phyloP scores from a whole-genome alignment of 2,888 invertebrate species.

The Drosophila kambysellisi region DNA sequence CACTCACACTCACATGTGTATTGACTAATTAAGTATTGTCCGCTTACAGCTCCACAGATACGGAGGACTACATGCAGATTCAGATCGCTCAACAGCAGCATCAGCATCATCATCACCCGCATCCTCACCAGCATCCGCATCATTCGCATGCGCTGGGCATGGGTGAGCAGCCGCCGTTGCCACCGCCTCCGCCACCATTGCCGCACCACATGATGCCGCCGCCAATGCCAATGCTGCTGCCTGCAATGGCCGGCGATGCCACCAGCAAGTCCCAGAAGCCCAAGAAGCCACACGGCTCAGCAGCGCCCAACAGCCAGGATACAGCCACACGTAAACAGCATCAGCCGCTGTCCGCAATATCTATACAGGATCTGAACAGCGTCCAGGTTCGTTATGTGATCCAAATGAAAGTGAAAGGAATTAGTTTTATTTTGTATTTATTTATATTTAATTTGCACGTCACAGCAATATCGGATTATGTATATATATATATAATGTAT shows the following conservation, averaged over 20 bases:
- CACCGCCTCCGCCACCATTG: constrained; percentile 86
- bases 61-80: constrained; percentile 87
- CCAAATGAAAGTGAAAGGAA: neutral
- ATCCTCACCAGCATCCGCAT: constrained; percentile 45
- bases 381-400: constrained; percentile 86
- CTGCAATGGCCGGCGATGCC: constrained; percentile 74
- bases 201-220: constrained; percentile 85
- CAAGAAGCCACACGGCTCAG: constrained; percentile 68
- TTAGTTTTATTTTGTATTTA: neutral
- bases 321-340: constrained; percentile 86
- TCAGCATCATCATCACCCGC: constrained; percentile 47
- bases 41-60: constrained; percentile 83
- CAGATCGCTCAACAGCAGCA: constrained; percentile 85
- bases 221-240: constrained; percentile 86
- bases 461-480: neutral
- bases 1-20: neutral
- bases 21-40: neutral
- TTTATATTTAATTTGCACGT: neutral
- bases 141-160: constrained; percentile 69
- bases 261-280: constrained; percentile 68
- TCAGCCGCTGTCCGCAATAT: constrained; percentile 94
- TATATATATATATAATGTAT: neutral
- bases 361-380: constrained; percentile 93
- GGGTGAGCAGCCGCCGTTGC: constrained; percentile 82
- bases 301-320: constrained; percentile 80